A percentile compares a stretch with the other conserved stretches of the same genome.
Conservation (phyloP, 2,113 vertebrate genomes). For the Sardina pilchardus region DNA sequence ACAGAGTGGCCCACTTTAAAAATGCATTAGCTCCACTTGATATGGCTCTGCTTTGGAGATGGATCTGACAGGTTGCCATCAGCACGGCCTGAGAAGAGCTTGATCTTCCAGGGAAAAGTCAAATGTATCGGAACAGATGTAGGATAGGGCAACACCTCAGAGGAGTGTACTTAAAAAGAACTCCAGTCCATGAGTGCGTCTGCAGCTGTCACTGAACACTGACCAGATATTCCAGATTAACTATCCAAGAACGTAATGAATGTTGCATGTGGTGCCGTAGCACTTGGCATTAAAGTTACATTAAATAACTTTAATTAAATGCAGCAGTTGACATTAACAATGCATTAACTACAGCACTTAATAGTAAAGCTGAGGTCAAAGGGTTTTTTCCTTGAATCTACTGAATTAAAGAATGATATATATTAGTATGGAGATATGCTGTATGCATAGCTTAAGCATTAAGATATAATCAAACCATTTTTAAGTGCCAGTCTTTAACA, state of each 20-base stretch:
- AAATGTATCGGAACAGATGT: not conserved
- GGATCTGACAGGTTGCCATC: slow-evolving; percentile 8
- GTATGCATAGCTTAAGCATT: not conserved
- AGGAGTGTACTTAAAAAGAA: not conserved
- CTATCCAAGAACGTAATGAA: not conserved
- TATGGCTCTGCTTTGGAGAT: not conserved
- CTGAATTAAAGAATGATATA: not conserved
- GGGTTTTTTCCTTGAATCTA: not conserved
- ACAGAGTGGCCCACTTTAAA: slow-evolving; percentile 14
- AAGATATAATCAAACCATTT: too few relatives aligned
- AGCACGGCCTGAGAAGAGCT: not conserved
- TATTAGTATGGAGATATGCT: not conserved
- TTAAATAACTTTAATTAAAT: not conserved
- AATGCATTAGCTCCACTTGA: slow-evolving; percentile 14
- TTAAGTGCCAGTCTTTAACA: too few relatives aligned
- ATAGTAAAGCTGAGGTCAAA: not conserved
- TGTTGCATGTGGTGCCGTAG: not conserved
- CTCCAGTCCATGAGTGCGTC: not conserved
- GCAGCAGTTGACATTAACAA: slow-evolving; percentile 1
- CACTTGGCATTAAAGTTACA: not conserved
- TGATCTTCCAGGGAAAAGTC: not conserved
- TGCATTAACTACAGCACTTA: slow-evolving; percentile 2
- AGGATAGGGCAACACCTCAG: not conserved
- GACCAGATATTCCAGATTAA: not conserved
- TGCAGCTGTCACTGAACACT: not conserved